A percentile compares a stretch with the other conserved stretches of the same genome.
phyloP scores from a whole-genome alignment of 2,113 vertebrate species.

The Eptesicus fuscus region DNA sequence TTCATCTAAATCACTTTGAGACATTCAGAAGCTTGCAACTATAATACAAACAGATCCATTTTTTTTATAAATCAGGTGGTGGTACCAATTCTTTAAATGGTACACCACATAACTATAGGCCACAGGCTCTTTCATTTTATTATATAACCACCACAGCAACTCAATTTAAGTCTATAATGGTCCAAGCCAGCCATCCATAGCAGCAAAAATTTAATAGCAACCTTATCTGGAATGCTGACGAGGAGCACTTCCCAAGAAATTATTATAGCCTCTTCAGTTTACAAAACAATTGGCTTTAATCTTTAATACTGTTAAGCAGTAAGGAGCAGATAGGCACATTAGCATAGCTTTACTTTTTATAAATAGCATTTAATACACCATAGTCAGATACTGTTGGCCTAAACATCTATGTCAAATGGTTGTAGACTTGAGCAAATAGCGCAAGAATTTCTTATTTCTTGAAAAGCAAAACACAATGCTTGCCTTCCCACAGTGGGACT shows the following conservation, averaged over 20 bases:
- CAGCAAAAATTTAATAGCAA: conserved; percentile 80
- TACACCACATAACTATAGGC: conserved; percentile 61
- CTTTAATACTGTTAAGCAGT: conserved; percentile 82
- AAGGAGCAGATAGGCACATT: conserved; percentile 81
- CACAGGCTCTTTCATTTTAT: conserved; percentile 72
- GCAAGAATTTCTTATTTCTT: conserved; percentile 21
- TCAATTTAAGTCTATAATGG: conserved; percentile 81
- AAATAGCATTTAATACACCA: conserved; percentile 77
- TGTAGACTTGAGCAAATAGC: conserved; percentile 65
- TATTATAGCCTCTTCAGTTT: conserved; percentile 75
- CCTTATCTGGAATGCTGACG: conserved; percentile 80
- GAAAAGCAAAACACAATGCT: not conserved
- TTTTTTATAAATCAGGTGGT: conserved; percentile 76
- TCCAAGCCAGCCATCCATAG: conserved; percentile 75
- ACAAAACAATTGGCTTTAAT: conserved; percentile 82
- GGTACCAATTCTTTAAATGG: conserved; percentile 71
- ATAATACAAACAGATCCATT: conserved; percentile 68
- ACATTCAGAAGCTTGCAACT: conserved; percentile 52
- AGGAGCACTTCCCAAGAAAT: conserved; percentile 73
- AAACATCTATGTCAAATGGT: conserved; percentile 58
- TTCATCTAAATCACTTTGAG: conserved; percentile 77
- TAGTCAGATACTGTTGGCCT: conserved; percentile 60
- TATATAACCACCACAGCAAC: conserved; percentile 78
- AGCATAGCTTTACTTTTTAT: conserved; percentile 79
- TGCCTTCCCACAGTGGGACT: not conserved